A percentile compares a stretch with the other conserved stretches of the same genome.
These are phyloP conservation scores for Schizopygopsis pylzovi DNA, from an alignment of 2,797 vertebrate species.

Conservation along the genomic window DNA sequence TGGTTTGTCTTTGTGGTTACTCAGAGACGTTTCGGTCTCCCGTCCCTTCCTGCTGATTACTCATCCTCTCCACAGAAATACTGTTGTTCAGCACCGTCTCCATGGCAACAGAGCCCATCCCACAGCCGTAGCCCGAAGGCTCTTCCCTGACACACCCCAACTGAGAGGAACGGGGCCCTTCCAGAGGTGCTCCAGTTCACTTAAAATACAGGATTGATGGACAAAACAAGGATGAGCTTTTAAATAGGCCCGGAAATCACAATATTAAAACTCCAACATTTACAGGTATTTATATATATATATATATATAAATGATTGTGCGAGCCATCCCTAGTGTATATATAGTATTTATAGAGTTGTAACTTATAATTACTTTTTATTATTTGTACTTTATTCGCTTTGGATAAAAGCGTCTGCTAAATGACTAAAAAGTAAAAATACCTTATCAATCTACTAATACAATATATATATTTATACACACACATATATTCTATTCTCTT, in stretches of 20 bases:
- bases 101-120: constrained; percentile 13
- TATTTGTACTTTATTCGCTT: no score
- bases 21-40: constrained; percentile 34
- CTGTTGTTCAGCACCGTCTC: constrained; percentile 45
- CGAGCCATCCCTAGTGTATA: no score
- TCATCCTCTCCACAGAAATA: constrained; percentile 31
- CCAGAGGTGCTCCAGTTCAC: not conserved
- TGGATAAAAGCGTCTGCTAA: no score
- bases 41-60: constrained; percentile 21
- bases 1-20: constrained; percentile 18
- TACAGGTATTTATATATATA: not conserved
- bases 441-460: no score
- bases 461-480: no score
- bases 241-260: not conserved
- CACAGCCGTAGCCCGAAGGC: not conserved
- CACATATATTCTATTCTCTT: no score
- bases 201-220: not conserved
- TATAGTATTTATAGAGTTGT: no score
- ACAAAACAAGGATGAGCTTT: not conserved
- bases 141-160: constrained; percentile 46
- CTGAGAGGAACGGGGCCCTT: constrained; percentile 4
- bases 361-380: no score
- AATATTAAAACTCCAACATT: not conserved
- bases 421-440: no score
- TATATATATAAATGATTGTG: no score